A percentile compares a stretch with the other conserved stretches of the same genome.
Conservation (phyloP, 2,797 vertebrate genomes). For the Ammospiza maritima region DNA sequence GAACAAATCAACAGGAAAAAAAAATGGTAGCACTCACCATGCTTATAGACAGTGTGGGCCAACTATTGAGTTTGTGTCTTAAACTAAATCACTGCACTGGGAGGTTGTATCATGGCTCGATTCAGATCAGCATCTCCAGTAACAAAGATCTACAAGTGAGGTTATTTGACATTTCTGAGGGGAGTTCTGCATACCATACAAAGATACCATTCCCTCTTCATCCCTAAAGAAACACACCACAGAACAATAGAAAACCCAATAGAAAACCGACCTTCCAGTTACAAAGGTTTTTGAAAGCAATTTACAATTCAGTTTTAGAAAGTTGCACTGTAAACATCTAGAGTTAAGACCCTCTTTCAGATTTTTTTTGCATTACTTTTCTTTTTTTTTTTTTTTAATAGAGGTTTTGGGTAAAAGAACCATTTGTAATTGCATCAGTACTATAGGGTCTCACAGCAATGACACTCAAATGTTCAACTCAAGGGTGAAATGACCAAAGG, state of each 20-base stretch:
- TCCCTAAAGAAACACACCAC: background rate
- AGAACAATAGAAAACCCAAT: slow-evolving; percentile 31
- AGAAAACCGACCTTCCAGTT: slow-evolving; percentile 49
- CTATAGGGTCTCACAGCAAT: slow-evolving; percentile 2
- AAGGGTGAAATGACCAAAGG: slow-evolving; percentile 10
- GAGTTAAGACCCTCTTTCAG: slow-evolving; percentile 27
- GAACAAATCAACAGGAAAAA: slow-evolving; percentile 47
- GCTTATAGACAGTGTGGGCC: slow-evolving; percentile 50
- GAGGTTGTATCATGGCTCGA: background rate
- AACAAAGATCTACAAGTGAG: slow-evolving; percentile 10
- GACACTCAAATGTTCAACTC: background rate
- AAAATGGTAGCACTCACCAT: slow-evolving; percentile 44
- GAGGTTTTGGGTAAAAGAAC: slow-evolving; percentile 8
- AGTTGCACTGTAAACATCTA: slow-evolving; percentile 46
- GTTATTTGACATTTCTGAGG: background rate
- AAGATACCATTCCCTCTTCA: slow-evolving; percentile 20
- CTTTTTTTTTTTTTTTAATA: background rate
- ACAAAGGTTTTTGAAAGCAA: slow-evolving; percentile 35
- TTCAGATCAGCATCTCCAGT: background rate
- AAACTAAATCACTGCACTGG: slow-evolving; percentile 13
- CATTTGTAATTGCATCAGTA: background rate
- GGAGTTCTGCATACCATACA: background rate
- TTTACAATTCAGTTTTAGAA: slow-evolving; percentile 54
- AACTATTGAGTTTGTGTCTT: slow-evolving; percentile 22
- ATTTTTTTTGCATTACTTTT: background rate